These are phyloP conservation scores for Ophioderma brevispina DNA, from an alignment of 35 echinoderm and acorn worm species.

Conservation along the genomic window DNA sequence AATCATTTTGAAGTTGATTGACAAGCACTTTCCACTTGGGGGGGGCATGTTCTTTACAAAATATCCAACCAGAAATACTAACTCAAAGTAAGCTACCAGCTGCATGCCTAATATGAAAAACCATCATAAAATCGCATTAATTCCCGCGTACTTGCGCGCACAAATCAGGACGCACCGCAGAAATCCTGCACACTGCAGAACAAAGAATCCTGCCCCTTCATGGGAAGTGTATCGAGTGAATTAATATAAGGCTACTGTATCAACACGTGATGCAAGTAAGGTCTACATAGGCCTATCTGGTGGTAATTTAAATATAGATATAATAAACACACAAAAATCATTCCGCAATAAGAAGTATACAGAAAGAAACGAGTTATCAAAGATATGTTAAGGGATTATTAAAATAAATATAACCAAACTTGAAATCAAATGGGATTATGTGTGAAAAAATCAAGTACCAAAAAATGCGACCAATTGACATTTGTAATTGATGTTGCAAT, in stretches of 20 bases:
- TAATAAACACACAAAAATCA: constrained; percentile 31
- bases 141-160: too few relatives aligned
- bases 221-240: constrained; percentile 14
- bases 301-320: constrained; percentile 2
- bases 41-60: background rate
- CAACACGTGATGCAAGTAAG: background rate
- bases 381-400: background rate
- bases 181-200: background rate
- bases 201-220: constrained; percentile 14
- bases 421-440: background rate
- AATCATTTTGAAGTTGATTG: constrained; percentile 16
- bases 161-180: too few relatives aligned
- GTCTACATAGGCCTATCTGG: constrained; percentile 33
- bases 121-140: background rate
- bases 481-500: background rate
- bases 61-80: constrained; percentile 51
- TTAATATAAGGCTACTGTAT: constrained; percentile 32
- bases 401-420: background rate
- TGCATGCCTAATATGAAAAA: constrained; percentile 19
- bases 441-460: background rate
- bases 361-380: constrained; percentile 22
- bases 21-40: constrained; percentile 48
- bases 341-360: background rate
- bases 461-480: background rate
- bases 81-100: constrained; percentile 32